These are phyloP conservation scores for Thermophis baileyi DNA, from an alignment of 2,113 vertebrate genomes.

Conservation along the genomic window DNA sequence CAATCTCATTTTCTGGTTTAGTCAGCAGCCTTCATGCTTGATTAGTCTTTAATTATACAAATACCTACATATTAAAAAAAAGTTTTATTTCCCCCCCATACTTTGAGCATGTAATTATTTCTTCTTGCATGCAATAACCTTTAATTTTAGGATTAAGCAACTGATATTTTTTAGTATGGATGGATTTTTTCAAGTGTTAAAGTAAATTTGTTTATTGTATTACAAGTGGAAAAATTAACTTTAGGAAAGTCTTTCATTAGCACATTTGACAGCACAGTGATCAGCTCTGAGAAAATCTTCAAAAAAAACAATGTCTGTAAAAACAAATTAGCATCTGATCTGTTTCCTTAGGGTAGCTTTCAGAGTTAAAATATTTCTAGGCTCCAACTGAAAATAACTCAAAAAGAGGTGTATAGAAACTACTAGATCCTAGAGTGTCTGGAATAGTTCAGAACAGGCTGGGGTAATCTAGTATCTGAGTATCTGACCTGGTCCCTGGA, in stretches of 20 bases:
- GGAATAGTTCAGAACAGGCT: not conserved
- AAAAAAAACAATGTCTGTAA: slow-evolving; percentile 40
- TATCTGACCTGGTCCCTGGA: not conserved
- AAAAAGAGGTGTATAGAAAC: not conserved
- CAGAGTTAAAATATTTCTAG: not conserved
- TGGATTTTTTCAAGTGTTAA: slow-evolving; percentile 78
- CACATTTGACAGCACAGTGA: slow-evolving; percentile 62
- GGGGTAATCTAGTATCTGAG: not conserved
- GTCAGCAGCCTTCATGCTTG: slow-evolving; percentile 97
- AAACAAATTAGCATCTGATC: slow-evolving; percentile 53
- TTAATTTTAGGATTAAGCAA: slow-evolving; percentile 85
- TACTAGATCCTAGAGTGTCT: not conserved
- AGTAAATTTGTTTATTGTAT: slow-evolving; percentile 78
- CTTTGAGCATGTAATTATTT: slow-evolving; percentile 84
- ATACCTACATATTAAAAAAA: slow-evolving; percentile 81
- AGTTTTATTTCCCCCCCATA: slow-evolving; percentile 68
- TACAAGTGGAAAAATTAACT: slow-evolving; percentile 74
- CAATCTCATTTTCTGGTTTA: slow-evolving; percentile 99
- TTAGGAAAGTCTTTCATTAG: slow-evolving; percentile 72
- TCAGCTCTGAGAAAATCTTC: slow-evolving; percentile 54
- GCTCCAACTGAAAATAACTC: not conserved
- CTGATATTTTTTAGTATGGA: slow-evolving; percentile 78
- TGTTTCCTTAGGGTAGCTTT: slow-evolving; percentile 7
- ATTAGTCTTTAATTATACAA: slow-evolving; percentile 86
- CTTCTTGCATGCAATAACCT: slow-evolving; percentile 80